Conservation (phyloP, 2,888 invertebrate genomes). For the Hetaerina titia region DNA sequence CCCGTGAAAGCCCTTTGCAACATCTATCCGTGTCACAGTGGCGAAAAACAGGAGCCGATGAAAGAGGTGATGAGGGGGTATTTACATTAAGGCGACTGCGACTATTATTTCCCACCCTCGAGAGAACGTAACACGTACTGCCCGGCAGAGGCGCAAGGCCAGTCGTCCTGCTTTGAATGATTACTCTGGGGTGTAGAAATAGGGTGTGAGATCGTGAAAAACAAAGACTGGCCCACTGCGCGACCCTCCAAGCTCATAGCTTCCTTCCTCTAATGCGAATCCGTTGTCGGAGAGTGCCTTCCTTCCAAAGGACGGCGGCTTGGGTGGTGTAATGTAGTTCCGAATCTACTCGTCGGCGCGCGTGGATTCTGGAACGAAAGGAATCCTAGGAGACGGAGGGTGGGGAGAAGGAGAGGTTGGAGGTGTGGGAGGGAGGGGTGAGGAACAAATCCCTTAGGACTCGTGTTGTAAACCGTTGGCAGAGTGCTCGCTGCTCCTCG, state of each 20-base stretch:
- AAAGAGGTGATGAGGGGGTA: no score
- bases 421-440: background rate
- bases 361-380: background rate
- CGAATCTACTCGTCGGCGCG: background rate
- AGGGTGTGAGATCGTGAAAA: background rate
- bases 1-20: no score
- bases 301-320: background rate
- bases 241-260: background rate
- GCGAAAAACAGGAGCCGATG: no score
- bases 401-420: no score
- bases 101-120: slow-evolving; percentile 6
- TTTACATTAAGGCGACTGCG: background rate
- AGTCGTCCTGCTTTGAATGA: background rate
- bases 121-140: background rate
- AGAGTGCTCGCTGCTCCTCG: background rate
- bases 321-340: slow-evolving; percentile 17
- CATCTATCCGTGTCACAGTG: no score
- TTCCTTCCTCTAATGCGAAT: background rate
- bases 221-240: background rate
- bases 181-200: background rate
- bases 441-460: background rate
- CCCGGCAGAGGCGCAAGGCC: background rate
- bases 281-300: background rate
- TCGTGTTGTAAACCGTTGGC: background rate
- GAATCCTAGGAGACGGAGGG: background rate